A percentile compares a stretch with the other conserved stretches of the same genome.
Conservation (phyloP, 2,797 vertebrate species). For the Sarcophilus harrisii region DNA sequence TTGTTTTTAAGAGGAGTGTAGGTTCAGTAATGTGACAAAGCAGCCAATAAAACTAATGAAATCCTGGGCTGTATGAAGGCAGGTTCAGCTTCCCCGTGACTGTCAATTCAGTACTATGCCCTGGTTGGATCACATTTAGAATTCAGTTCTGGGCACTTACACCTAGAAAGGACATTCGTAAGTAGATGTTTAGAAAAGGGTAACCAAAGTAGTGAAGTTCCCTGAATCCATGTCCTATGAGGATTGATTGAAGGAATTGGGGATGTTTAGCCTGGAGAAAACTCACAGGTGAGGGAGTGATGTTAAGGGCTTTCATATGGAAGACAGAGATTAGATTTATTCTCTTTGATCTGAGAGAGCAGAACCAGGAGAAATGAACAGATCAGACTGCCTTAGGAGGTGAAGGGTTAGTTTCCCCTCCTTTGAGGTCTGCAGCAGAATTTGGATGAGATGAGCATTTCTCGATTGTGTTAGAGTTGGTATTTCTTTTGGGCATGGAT, state of each 20-base stretch:
- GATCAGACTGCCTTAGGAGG: background rate
- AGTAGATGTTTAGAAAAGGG: background rate
- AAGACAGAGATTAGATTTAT: background rate
- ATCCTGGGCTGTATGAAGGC: background rate
- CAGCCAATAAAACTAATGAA: background rate
- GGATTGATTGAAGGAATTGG: background rate
- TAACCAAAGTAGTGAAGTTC: background rate
- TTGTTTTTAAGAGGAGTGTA: background rate
- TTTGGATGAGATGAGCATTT: background rate
- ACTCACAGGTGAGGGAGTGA: background rate
- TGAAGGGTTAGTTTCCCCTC: background rate
- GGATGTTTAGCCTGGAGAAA: background rate
- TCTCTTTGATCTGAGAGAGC: background rate
- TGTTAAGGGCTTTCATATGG: background rate
- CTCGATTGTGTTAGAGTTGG: background rate
- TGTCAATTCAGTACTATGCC: background rate
- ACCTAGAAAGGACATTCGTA: background rate
- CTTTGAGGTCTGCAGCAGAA: background rate
- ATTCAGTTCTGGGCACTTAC: background rate
- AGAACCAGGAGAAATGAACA: background rate
- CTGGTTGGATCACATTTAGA: background rate
- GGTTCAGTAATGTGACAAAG: background rate
- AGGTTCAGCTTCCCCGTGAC: background rate
- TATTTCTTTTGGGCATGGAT: background rate
- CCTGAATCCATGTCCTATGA: background rate